These are phyloP conservation scores for Aotus griseimembra DNA, from an alignment of 2,797 vertebrate species.

Conservation along the genomic window DNA sequence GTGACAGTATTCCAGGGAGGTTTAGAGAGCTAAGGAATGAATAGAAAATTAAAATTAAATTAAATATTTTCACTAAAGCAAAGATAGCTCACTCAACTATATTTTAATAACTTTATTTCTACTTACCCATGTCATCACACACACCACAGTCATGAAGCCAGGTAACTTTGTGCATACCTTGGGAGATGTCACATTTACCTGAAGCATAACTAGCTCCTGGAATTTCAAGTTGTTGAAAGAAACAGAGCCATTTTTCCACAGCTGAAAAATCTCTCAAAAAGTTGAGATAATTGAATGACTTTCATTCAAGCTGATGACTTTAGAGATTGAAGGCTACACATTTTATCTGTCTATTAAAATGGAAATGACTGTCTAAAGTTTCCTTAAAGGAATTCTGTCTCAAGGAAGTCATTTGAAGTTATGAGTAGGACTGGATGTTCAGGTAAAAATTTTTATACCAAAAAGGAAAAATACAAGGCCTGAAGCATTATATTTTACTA, in stretches of 20 bases:
- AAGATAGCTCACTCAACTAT: not conserved
- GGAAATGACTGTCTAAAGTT: constrained; percentile 91
- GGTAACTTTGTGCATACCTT: constrained; percentile 93
- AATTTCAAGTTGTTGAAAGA: constrained; percentile 92
- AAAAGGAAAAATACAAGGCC: not conserved
- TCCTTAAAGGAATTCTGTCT: not conserved
- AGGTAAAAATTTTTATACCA: not conserved
- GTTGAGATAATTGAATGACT: constrained; percentile 91
- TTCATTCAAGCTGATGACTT: constrained; percentile 89
- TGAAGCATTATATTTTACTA: not conserved
- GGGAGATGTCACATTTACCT: constrained; percentile 93
- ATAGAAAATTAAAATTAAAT: not conserved
- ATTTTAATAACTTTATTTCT: constrained; percentile 66
- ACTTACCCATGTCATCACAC: constrained; percentile 93
- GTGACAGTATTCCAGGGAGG: not conserved
- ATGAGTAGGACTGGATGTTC: not conserved
- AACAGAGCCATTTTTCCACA: constrained; percentile 90
- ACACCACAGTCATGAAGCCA: constrained; percentile 91
- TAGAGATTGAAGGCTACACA: constrained; percentile 89
- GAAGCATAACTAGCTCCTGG: constrained; percentile 91
- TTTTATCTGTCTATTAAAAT: constrained; percentile 93
- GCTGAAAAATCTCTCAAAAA: constrained; percentile 89
- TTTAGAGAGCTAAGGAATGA: not conserved
- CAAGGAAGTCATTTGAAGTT: not conserved
- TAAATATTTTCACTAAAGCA: not conserved